Base-by-base conservation (phyloP, 2,888 invertebrate species). In the Scaeva pyrastri region DNA sequence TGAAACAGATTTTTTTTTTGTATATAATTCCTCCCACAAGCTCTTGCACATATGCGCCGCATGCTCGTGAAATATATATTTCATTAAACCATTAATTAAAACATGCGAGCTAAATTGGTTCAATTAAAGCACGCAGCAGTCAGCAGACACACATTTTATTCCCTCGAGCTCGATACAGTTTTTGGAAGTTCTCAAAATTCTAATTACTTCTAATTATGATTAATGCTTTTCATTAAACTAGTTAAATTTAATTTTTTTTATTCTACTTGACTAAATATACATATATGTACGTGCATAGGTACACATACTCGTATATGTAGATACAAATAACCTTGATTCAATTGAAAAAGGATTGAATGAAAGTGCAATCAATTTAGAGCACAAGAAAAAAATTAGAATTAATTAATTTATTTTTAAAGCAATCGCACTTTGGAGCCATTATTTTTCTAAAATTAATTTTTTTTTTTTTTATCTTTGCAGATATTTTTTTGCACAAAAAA, bases 401-500 rank as follows among this genome's bases (percentile, higher is more conserved):
- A 26, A 52, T 52, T 52, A 26, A 52, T 52, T 52, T 81, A 52
- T 23, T 74, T 55, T 50, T 19, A 36, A 2, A 5, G 11, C 0
- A 23, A 23, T 56, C 16, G 14, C 55, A 31, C 50, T 60, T 77
- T 41, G 50, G 64, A 64, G 55, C 11, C 62, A 84, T 79, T 78
- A 78, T 66, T n/a, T 31, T 12, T 50, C 68, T 72, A 36, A 68
- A 56, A 56, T 81, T 31, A 12, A n/a, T 14, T 70, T 23, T 64
- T 23, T 39, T n/a, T 71, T 73, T 62, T 85, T 45, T 3, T 79
- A 36, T 79, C 73, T 55, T 88, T 88, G 70, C 81, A 82, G 81
- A 41, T 78, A 70, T 81, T 58, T 88, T 81, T 58, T 88, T 75
- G 74, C 85, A 73, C 78, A 74, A 84, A 87, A n/a, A 80, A 87